phyloP scores from a whole-genome alignment of 2,888 invertebrate species.

The Melanostoma scalare region DNA sequence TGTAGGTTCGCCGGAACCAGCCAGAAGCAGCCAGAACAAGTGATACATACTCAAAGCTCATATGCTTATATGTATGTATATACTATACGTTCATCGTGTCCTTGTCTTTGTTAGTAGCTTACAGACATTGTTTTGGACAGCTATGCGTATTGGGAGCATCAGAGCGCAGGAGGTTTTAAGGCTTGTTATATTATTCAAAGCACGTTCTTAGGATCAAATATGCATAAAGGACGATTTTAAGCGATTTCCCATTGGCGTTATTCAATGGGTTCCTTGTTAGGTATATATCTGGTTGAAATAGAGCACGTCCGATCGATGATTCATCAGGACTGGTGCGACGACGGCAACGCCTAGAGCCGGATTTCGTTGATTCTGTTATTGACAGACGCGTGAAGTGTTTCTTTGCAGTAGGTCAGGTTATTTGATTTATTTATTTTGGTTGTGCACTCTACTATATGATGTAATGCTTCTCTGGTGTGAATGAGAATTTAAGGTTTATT shows the following conservation, averaged over 20 bases:
- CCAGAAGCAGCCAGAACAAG: too few relatives aligned
- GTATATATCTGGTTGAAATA: neutral
- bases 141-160: constrained; percentile 11
- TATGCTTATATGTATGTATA: neutral
- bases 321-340: neutral
- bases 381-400: constrained; percentile 11
- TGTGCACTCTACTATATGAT: neutral
- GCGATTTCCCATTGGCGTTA: constrained; percentile 30
- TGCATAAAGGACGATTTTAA: constrained; percentile 42
- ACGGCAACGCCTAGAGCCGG: neutral
- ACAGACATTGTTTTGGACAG: constrained; percentile 1
- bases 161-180: constrained; percentile 2
- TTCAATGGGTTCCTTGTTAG: neutral
- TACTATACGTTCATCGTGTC: neutral
- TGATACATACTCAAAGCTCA: too few relatives aligned
- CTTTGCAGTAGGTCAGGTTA: constrained; percentile 5
- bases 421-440: neutral
- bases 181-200: constrained; percentile 5
- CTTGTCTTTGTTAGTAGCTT: neutral
- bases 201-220: constrained; percentile 47
- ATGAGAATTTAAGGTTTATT: too few relatives aligned
- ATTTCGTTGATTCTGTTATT: constrained; percentile 13
- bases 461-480: neutral
- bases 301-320: constrained; percentile 22
- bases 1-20: too few relatives aligned